Evolutionary conservation across 2,888 invertebrate genomes (phyloP), one percentile per base, ranked within the genome.

Genomic region (Ceriagrion tenellum): DNA sequence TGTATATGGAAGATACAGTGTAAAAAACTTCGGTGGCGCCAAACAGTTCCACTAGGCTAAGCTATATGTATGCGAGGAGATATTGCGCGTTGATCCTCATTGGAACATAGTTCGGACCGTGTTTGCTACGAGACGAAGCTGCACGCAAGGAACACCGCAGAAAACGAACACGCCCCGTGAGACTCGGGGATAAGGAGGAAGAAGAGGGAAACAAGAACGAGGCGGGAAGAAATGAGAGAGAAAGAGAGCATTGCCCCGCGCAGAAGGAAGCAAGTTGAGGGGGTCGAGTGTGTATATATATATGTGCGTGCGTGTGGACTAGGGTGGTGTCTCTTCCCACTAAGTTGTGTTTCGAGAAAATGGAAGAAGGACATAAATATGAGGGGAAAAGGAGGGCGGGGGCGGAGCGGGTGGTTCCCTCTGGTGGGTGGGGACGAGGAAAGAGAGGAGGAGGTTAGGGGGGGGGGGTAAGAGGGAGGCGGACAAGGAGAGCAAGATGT

Each of bases 311-410:
- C n/a, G 93, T 40, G 91, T 40, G 55, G 56, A n/a, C 30, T 91
- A 63, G 91, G 91, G 91, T 69, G 93, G 93, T 93, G 93, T 93
- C 93, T 69, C 47, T 63, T 59, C 56, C 56, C 90, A 56, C 56
- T 93, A 69, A 93, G 93, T 93, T 93, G 93, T 93, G 93, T 93
- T 93, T 74, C 93, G 93, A 93, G 93, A 93, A 93, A 93, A 93
- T 93, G 93, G 93, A 93, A 93, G 69, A 93, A 93, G 93, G 93
- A 93, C 93, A 93, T 93, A 93, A 93, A 93, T 93, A 93, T 93
- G 93, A 93, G 47, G 93, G 93, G 63, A 93, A 91, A 93, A 35
- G 81, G 88, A 88, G 88, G 47, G 88, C 13, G 88, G 47, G 0
- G 47, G 12, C 35, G 88, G 18, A 13, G 88, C 3, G 59, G 88